Base-by-base conservation (phyloP, 1,140 invertebrate genomes). In the Cotesia typhae region DNA sequence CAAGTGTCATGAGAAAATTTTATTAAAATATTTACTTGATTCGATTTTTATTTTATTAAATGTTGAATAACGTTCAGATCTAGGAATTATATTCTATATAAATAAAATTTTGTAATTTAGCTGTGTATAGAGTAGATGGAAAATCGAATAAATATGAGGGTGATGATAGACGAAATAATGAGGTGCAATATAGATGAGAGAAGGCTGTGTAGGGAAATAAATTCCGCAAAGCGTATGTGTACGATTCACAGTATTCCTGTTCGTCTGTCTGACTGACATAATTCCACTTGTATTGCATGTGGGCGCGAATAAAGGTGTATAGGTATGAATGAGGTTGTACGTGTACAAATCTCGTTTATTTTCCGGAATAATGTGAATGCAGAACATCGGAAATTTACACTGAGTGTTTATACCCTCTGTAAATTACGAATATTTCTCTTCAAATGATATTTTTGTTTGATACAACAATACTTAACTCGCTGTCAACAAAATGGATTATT, bases 341-440 rank as follows among this genome's bases (percentile, higher is more conserved):
- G 67, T 60, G 67, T 60, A 63, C 38, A 38, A 63, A 52, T 71
- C 65, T 61, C 66, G 70, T 74, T 75, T 55, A 76, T 73, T 75
- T 73, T 74, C 72, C 67, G 59, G 41, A 61, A 37, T 28, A 28
- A 68, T 36, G 10, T 28, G 17, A 12, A 36, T 60, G 38, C n/a
- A 10, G 36, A 57, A 53, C 53, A 75, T 75, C 59, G 63, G 73
- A 72, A 64, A 76, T 74, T 78, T 75, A 70, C 70, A 64, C 69
- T 68, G 64, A 74, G 66, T 76, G 70, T 57, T 57, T 70, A 77
- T 47, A 47, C 41, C 10, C 41, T 47, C 41, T 68, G 71, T 71
- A 71, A 79, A 72, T 59, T 75, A 78, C 72, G 64, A 74, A 67
- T 69, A 65, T 73, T 74, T 67, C 68, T 76, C 76, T 67, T 51